Evolutionary conservation across 2,888 invertebrate species (phyloP).

Genomic region (Trissolcus brochymenae): DNA sequence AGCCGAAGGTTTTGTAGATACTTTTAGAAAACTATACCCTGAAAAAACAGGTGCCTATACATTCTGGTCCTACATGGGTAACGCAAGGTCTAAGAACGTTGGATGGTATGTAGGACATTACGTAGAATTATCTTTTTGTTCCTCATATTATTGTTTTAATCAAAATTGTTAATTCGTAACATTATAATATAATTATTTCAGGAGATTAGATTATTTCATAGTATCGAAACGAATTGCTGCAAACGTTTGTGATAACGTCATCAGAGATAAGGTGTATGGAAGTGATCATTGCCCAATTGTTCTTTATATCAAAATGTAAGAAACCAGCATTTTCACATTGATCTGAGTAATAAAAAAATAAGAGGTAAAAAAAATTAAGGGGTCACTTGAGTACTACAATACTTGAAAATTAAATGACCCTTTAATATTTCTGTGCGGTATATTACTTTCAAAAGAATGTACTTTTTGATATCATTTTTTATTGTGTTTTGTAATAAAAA

Average conservation of each 20-base stretch:
- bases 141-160: not conserved
- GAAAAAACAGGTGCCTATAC: slow-evolving; percentile 89
- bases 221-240: slow-evolving; percentile 87
- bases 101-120: too few relatives aligned
- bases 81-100: slow-evolving; percentile 91
- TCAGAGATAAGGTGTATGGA: slow-evolving; percentile 88
- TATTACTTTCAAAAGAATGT: not conserved
- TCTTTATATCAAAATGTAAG: slow-evolving; percentile 77
- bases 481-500: too few relatives aligned
- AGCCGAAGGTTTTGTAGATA: slow-evolving; percentile 89
- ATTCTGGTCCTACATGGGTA: slow-evolving; percentile 96
- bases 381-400: too few relatives aligned
- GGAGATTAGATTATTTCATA: slow-evolving; percentile 97
- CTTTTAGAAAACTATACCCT: slow-evolving; percentile 91
- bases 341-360: not conserved
- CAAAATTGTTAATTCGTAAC: slow-evolving; percentile 64
- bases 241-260: slow-evolving; percentile 89
- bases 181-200: slow-evolving; percentile 72
- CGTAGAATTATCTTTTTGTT: too few relatives aligned
- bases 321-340: not conserved
- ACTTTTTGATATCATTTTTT: not conserved
- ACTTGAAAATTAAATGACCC: too few relatives aligned
- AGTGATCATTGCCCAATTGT: slow-evolving; percentile 98
- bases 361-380: too few relatives aligned
- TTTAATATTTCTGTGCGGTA: too few relatives aligned